Base-by-base conservation (phyloP, 2,888 invertebrate genomes). In the Phortica okadai region DNA sequence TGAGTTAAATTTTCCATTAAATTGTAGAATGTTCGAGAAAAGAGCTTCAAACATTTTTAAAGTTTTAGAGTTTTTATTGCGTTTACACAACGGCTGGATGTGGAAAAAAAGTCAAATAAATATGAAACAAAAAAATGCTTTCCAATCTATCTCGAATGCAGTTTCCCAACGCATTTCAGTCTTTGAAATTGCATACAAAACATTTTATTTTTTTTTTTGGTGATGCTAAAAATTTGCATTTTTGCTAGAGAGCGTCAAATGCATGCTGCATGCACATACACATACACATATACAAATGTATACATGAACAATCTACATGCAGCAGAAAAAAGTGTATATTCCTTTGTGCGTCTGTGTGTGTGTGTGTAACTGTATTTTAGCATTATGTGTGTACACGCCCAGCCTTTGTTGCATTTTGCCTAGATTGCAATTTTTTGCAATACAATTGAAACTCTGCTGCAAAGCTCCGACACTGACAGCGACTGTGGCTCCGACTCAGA, bases 361-460 rank as follows among this genome's bases (percentile, higher is more conserved):
- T 72, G 75, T 80, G 81, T 62, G 78, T 64, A 62, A 56, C 56
- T 44, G 54, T 74, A 78, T 81, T 75, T 77, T 78, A 80, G 81
- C 67, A 66, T 79, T 79, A 78, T 73, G 82, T 78, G 80, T 82
- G 80, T 81, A 76, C 77, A 80, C 78, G 78, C 78, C 79, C 79
- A 80, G 84, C 82, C 88, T 87, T 86, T 88, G 88, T 86, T 88
- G 88, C 88, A 88, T 87, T 88, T 85, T 87, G 87, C 83, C 84
- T 88, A 86, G 86, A 88, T 88, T 88, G 87, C 88, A 88, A 82
- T 88, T 88, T 87, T 88, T 86, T 86, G 85, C 87, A 70, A 81
- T 78, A 81, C 80, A 83, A 79, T 85, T 80, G 78, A 84, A 85
- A 77, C 80, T 80, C 83, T 79, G 70, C 54, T 56, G 70, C 70